Percentiles rank a stretch among this genome's conserved stretches.
These are phyloP conservation scores for Mylabris sibirica DNA, from an alignment of 2,888 invertebrate genomes.

Conservation along the genomic window DNA sequence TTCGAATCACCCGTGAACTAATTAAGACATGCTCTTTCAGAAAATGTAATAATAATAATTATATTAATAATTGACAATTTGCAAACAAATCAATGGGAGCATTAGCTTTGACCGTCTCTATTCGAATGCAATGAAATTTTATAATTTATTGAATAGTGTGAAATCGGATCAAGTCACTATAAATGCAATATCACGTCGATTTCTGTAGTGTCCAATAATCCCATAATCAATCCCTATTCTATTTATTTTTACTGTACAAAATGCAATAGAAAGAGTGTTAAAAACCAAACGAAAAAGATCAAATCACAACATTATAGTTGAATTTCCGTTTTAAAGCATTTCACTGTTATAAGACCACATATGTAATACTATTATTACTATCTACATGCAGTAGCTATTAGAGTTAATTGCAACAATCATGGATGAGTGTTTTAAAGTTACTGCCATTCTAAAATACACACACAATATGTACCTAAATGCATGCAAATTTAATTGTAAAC, in stretches of 20 bases:
- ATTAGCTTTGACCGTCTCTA: too few species aligned
- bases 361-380: background rate
- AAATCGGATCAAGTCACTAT: background rate
- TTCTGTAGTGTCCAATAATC: background rate
- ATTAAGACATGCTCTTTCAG: too few species aligned
- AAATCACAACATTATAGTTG: background rate
- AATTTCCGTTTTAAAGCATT: slow-evolving; percentile 4
- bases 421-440: background rate
- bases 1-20: too few species aligned
- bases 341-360: slow-evolving; percentile 6
- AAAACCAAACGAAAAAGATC: slow-evolving; percentile 9
- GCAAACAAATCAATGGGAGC: too few species aligned
- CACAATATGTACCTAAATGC: background rate
- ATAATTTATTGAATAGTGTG: background rate
- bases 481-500: slow-evolving; percentile 11
- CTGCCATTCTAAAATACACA: background rate
- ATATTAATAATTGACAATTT: too few species aligned
- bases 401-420: slow-evolving; percentile 6
- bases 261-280: background rate
- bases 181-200: background rate
- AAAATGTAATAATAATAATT: too few species aligned
- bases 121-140: background rate
- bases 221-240: background rate
- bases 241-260: background rate
- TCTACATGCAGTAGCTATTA: slow-evolving; percentile 4